Base-by-base conservation (phyloP, 2,797 vertebrate genomes). In the Gorsachius magnificus region DNA sequence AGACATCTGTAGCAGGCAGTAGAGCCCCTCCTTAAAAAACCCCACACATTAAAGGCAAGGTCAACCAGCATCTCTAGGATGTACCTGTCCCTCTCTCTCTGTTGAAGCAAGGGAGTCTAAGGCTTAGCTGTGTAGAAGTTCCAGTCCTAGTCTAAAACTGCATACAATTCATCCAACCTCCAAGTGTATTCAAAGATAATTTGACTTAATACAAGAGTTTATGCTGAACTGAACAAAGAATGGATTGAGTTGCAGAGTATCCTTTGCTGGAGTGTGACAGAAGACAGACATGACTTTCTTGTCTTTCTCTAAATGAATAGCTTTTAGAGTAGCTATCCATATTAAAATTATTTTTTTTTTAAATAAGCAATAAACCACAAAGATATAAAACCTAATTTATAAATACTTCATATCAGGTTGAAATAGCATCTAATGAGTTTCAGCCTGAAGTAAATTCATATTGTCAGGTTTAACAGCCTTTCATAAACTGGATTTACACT, bases 401-500 rank as follows among this genome's bases (percentile, higher is more conserved):
- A 75, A 92, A 63, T 87, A 78, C 38, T 71, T 68, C 2, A 0
- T 80, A 92, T 83, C 50, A 74, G 51, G 78, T 78, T 91, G 92
- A 95, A 95, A 87, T 72, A 87, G 9, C 24, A 83, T 87, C 21
- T 72, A 89, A 85, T 91, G 65, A 68, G 54, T 87, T 95, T 92
- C 19, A 69, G 63, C 68, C 29, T 89, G 31, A 93, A 93, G 43
- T 78, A 84, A 94, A 95, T 91, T 96, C 38, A 69, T 92, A 78
- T 61, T 6, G 41, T 86, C 77, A 92, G n/a, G 25, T 95, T 93
- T 90, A 96, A 94, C 35, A 25, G 36, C 69, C 69, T 93, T 95
- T 91, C 93, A 83, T 93, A 94, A 93, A 83, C 78, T 79, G 51
- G 46, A 90, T 91, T 95, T 93, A 93, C 20, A 20, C 54, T 89